phyloP scores from a whole-genome alignment of 2,888 invertebrate species.

The Morpho achilles region DNA sequence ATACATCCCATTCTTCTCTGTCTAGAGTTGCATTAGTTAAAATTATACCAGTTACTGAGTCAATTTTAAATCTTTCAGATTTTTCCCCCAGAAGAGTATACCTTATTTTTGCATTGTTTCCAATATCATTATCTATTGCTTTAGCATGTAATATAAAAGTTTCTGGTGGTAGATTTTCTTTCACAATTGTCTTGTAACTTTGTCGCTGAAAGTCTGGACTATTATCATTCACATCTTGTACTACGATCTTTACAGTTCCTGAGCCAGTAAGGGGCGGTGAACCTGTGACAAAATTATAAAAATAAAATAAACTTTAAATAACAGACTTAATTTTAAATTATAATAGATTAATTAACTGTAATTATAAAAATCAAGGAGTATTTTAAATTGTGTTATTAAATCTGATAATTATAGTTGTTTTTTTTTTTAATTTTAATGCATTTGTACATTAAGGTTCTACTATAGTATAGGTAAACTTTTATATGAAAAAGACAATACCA shows the following conservation, averaged over 20 bases:
- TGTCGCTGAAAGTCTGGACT: constrained; percentile 92
- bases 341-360: too few relatives aligned
- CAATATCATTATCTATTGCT: constrained; percentile 90
- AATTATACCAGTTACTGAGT: constrained; percentile 88
- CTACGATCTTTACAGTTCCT: constrained; percentile 92
- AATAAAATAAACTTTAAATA: too few relatives aligned
- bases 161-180: constrained; percentile 90
- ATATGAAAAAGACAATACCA: too few relatives aligned
- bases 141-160: constrained; percentile 87
- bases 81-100: constrained; percentile 91
- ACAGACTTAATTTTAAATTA: too few relatives aligned
- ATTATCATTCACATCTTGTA: constrained; percentile 97
- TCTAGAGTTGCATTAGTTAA: constrained; percentile 86
- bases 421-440: too few relatives aligned
- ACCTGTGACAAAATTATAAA: constrained; percentile 77
- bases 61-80: constrained; percentile 88
- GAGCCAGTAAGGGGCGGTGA: constrained; percentile 95
- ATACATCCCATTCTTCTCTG: constrained; percentile 87
- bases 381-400: too few relatives aligned
- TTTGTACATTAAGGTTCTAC: too few relatives aligned
- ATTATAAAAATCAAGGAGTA: not conserved
- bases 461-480: not conserved
- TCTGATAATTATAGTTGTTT: too few relatives aligned
- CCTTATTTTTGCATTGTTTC: constrained; percentile 91
- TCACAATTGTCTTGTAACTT: constrained; percentile 86